A percentile compares a stretch with the other conserved stretches of the same genome.
Conservation (phyloP, 64 coral and sea anemone genomes). For the Stichodactyla helianthus region DNA sequence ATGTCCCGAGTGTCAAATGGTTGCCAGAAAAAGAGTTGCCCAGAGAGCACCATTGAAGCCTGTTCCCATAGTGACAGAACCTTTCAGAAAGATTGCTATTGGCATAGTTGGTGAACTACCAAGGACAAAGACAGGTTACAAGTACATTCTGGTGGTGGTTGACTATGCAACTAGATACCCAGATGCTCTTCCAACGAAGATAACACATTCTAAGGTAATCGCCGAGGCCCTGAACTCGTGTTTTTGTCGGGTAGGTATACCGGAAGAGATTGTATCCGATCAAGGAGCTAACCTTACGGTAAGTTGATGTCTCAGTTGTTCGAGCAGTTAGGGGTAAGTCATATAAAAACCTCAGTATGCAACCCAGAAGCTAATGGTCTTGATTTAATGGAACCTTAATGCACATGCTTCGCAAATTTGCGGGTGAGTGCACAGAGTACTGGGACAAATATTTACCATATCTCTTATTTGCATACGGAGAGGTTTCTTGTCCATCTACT, state of each 20-base stretch:
- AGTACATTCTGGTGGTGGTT: slow-evolving; percentile 44
- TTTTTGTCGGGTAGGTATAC: slow-evolving; percentile 37
- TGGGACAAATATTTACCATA: slow-evolving; percentile 51
- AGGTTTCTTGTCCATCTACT: slow-evolving; percentile 49
- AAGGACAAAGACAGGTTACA: slow-evolving; percentile 8
- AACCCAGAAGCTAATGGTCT: slow-evolving; percentile 50
- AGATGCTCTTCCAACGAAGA: slow-evolving; percentile 39
- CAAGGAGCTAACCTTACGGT: slow-evolving; percentile 13
- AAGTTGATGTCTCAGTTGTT: slow-evolving; percentile 25
- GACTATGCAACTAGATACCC: slow-evolving; percentile 56
- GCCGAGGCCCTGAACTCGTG: slow-evolving; percentile 24
- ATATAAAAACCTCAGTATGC: slow-evolving; percentile 38
- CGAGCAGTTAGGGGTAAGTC: neutral
- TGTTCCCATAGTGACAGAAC: neutral
- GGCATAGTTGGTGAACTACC: slow-evolving; percentile 46
- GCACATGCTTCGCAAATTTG: slow-evolving; percentile 34
- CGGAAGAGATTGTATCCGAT: slow-evolving; percentile 36
- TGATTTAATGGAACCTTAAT: slow-evolving; percentile 60
- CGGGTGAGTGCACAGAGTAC: neutral
- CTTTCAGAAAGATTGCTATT: slow-evolving; percentile 50
- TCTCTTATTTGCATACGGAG: slow-evolving; percentile 46
- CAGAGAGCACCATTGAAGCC: slow-evolving; percentile 26
- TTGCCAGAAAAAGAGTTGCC: neutral
- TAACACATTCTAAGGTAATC: slow-evolving; percentile 21
- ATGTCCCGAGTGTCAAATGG: slow-evolving; percentile 33